Evolutionary conservation across 2,888 invertebrate species (phyloP).

Genomic region (Coremacera marginata): DNA sequence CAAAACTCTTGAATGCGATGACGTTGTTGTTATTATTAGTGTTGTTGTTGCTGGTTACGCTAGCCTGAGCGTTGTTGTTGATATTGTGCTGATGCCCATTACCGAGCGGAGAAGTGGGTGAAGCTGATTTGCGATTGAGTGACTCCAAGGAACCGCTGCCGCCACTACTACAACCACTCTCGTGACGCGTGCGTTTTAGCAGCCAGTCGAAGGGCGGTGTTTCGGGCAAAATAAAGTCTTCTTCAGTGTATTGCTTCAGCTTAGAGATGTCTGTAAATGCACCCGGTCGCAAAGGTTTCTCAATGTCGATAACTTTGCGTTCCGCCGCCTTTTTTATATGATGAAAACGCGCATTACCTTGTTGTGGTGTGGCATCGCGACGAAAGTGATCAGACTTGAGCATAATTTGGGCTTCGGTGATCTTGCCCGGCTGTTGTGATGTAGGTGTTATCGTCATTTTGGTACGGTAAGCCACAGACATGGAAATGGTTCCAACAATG

Average conservation of each 20-base stretch:
- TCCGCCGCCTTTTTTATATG: conserved; percentile 71
- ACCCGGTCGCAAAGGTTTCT: conserved; percentile 81
- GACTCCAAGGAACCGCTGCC: conserved; percentile 59
- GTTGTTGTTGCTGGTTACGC: conserved; percentile 47
- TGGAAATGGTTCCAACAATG: conserved; percentile 84
- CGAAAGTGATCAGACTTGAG: conserved; percentile 93
- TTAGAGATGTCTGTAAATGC: conserved; percentile 82
- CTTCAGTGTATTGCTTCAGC: conserved; percentile 72
- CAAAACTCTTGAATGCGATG: conserved; percentile 60
- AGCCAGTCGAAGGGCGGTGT: conserved; percentile 78
- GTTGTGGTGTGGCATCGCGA: conserved; percentile 64
- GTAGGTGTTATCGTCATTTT: conserved; percentile 92
- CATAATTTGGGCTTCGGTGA: conserved; percentile 78
- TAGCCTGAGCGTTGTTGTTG: conserved; percentile 43
- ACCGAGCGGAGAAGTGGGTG: conserved; percentile 49
- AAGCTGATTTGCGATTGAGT: conserved; percentile 57
- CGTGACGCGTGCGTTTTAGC: conserved; percentile 59
- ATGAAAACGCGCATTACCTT: conserved; percentile 69
- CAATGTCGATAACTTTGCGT: conserved; percentile 77
- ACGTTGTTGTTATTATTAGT: conserved; percentile 58
- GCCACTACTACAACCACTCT: conserved; percentile 53
- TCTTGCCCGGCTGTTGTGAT: conserved; percentile 71
- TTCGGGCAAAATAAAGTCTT: conserved; percentile 73
- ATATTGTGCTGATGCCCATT: conserved; percentile 49
- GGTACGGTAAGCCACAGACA: conserved; percentile 89